Conservation (phyloP, 2,888 invertebrate species). For the Ophion slaviceki region DNA sequence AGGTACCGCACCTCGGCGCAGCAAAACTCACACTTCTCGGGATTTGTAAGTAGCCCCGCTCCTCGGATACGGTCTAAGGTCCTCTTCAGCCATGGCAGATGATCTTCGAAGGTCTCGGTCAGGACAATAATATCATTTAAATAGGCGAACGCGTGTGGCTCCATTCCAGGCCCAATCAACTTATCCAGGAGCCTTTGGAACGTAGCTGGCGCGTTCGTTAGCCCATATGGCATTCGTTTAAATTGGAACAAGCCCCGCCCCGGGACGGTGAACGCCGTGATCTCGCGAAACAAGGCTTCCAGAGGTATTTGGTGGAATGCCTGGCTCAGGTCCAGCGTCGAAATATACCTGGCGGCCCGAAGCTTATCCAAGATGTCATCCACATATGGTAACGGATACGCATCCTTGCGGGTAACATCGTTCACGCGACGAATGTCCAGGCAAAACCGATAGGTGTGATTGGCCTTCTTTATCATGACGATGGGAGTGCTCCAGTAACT, state of each 20-base stretch:
- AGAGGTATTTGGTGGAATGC: conserved; percentile 19
- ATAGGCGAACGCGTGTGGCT: neutral
- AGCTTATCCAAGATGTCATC: neutral
- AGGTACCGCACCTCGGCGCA: neutral
- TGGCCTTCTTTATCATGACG: no score
- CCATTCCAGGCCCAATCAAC: neutral
- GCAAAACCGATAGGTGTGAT: neutral
- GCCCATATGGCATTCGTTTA: conserved; percentile 4
- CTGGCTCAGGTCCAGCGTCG: conserved; percentile 11
- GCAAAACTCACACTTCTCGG: neutral
- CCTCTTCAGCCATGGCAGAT: neutral
- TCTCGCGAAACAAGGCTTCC: neutral
- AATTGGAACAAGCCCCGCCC: neutral
- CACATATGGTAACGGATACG: neutral
- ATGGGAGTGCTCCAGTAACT: no score
- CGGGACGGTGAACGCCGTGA: neutral
- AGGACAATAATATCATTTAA: neutral
- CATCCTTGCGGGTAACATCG: neutral
- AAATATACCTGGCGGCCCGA: neutral
- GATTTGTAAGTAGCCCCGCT: neutral
- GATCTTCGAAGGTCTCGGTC: neutral
- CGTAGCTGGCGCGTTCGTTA: neutral
- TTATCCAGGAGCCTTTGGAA: neutral
- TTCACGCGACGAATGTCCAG: neutral
- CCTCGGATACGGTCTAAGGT: neutral